A percentile compares a stretch with the other conserved stretches of the same genome.
These are phyloP conservation scores for Apodemia zela DNA, from an alignment of 2,888 invertebrate genomes.

Conservation along the genomic window DNA sequence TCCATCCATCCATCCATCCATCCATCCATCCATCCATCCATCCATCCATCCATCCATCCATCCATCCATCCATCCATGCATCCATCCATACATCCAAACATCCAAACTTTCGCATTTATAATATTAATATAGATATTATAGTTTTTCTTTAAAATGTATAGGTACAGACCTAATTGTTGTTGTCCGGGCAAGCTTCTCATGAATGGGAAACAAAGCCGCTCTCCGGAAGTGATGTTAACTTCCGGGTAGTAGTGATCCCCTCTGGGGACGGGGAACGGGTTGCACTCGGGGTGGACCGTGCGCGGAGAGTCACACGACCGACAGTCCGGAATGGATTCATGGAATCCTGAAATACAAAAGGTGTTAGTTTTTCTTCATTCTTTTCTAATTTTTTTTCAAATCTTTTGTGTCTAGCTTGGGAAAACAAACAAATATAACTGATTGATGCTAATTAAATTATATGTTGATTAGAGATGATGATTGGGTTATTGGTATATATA, in stretches of 20 bases:
- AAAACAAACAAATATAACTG: too few relatives aligned
- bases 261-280: conserved; percentile 93
- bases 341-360: conserved; percentile 81
- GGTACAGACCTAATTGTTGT: conserved; percentile 85
- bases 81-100: too few relatives aligned
- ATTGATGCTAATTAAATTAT: too few relatives aligned
- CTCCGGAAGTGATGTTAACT: conserved; percentile 90
- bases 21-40: too few relatives aligned
- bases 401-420: too few relatives aligned
- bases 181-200: conserved; percentile 97
- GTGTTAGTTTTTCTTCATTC: neutral
- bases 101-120: too few relatives aligned
- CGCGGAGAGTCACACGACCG: conserved; percentile 92
- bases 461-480: too few relatives aligned
- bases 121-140: too few relatives aligned
- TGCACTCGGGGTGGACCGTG: conserved; percentile 95
- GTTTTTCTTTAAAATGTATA: neutral
- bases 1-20: too few relatives aligned
- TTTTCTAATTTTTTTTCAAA: neutral
- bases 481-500: too few relatives aligned
- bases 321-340: conserved; percentile 94
- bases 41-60: too few relatives aligned
- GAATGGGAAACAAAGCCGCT: conserved; percentile 94
- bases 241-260: conserved; percentile 95
- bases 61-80: too few relatives aligned